A percentile compares a stretch with the other conserved stretches of the same genome.
Conservation (phyloP, 2,797 vertebrate species). For the Garrulus glandarius region DNA sequence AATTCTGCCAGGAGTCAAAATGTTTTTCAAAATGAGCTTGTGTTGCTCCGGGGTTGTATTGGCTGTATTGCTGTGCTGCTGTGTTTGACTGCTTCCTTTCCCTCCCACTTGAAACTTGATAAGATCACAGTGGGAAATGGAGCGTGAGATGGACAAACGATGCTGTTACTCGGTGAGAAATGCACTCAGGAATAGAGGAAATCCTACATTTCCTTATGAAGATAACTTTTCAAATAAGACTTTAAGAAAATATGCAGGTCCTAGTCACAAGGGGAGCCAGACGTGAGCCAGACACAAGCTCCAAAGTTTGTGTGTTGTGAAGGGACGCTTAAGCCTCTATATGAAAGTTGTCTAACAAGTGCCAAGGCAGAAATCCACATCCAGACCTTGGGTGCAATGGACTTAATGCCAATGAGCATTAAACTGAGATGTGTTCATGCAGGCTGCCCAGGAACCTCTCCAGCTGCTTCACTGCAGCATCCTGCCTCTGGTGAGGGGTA, state of each 20-base stretch:
- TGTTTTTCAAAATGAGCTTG: background rate
- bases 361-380: background rate
- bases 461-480: background rate
- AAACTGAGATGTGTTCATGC: fast-evolving
- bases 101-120: constrained; percentile 28
- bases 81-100: background rate
- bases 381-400: background rate
- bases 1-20: background rate
- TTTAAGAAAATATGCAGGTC: background rate
- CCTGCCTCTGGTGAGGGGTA: background rate
- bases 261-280: background rate
- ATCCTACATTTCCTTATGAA: constrained; percentile 32
- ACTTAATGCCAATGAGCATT: background rate
- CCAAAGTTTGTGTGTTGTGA: background rate
- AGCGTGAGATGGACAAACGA: constrained; percentile 25
- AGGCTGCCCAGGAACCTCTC: background rate
- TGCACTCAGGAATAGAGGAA: constrained; percentile 36
- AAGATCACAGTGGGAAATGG: constrained; percentile 31
- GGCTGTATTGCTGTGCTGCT: background rate
- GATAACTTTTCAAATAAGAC: constrained; percentile 21
- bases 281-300: fast-evolving
- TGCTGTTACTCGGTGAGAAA: background rate
- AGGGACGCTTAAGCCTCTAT: background rate
- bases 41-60: background rate
- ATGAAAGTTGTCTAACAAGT: background rate